Evolutionary conservation across 2,113 vertebrate species (phyloP), one percentile per base, ranked within the genome.

Genomic region (Chaenocephalus aceratus): DNA sequence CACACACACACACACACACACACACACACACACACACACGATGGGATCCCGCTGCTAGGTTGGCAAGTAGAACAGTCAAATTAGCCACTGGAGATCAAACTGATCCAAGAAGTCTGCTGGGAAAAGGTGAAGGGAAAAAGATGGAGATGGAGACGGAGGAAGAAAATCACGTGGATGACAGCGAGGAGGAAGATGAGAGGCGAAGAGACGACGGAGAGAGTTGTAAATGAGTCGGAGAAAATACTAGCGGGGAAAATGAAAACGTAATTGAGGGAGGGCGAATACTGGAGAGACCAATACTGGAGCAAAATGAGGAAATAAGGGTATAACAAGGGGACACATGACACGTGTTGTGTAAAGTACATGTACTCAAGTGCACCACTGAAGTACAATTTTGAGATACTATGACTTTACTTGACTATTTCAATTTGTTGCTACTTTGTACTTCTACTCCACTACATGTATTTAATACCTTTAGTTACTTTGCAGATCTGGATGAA

Each of bases 21-120:
- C 77, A 16, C 77, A 62, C 64, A 64, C 52, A 70, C 46, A 79
- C 41, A 67, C 70, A 78, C 72, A 69, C 78, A 70, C 78, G 72
- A 23, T 46, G 21, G 75, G 30, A 85, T 79, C 88, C 80, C 36
- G 70, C 83, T 91, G 86, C 89, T 89, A 80, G 86, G 82, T 63
- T 90, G 90, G 91, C 88, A 93, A 86, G 90, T 85, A 91, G 88
- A 89, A 92, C 87, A 93, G 91, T 92, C 92, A 94, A 94, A 94
- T 94, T 90, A 93, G 91, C 87, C 93, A 88, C 91, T 85, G 77
- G 92, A 92, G 93, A 89, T 92, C 81, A 77, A 83, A 87, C 75
- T 70, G 62, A 88, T 86, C 80, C 85, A 82, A 53, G 60, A 80
- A 54, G 79, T 89, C 92, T 75, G 48, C 84, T 71, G 93, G 91